Conservation (phyloP, 2,797 vertebrate species). For the Acanthornis magna region DNA sequence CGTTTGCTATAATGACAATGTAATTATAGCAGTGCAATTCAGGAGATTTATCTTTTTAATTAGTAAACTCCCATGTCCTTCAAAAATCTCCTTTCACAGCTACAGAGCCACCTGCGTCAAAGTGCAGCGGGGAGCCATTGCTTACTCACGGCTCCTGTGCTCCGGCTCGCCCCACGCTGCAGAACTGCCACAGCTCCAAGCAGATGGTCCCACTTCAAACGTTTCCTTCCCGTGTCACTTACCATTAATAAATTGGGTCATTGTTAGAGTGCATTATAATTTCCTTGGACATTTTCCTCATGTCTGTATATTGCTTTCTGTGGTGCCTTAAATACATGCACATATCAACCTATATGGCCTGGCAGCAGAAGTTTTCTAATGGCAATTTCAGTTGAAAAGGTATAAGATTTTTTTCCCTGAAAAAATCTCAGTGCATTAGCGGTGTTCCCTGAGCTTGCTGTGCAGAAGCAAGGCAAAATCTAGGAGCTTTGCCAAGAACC, state of each 20-base stretch:
- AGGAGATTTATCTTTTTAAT: constrained; percentile 65
- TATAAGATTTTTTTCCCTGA: neutral
- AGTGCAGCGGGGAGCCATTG: neutral
- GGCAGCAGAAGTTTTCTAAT: neutral
- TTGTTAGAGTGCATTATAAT: neutral
- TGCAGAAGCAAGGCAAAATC: neutral
- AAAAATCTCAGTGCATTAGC: neutral
- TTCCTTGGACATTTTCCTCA: neutral
- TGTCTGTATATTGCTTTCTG: neutral
- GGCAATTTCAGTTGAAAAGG: neutral
- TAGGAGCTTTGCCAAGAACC: neutral
- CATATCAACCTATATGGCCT: neutral
- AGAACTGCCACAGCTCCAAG: constrained; percentile 24
- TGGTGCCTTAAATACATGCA: neutral
- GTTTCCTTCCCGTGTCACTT: constrained; percentile 23
- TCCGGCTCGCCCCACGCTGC: neutral
- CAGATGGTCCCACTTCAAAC: constrained; percentile 52
- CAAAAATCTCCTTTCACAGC: constrained; percentile 43
- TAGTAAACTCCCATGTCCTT: constrained; percentile 51
- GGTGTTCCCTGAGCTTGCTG: neutral
- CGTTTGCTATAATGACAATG: neutral
- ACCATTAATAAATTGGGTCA: constrained; percentile 49
- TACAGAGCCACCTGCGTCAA: constrained; percentile 56
- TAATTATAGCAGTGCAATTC: constrained; percentile 41
- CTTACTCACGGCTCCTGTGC: neutral